A percentile compares a stretch with the other conserved stretches of the same genome.
phyloP scores from a whole-genome alignment of 1,140 invertebrate genomes.

The Littorina saxatilis region DNA sequence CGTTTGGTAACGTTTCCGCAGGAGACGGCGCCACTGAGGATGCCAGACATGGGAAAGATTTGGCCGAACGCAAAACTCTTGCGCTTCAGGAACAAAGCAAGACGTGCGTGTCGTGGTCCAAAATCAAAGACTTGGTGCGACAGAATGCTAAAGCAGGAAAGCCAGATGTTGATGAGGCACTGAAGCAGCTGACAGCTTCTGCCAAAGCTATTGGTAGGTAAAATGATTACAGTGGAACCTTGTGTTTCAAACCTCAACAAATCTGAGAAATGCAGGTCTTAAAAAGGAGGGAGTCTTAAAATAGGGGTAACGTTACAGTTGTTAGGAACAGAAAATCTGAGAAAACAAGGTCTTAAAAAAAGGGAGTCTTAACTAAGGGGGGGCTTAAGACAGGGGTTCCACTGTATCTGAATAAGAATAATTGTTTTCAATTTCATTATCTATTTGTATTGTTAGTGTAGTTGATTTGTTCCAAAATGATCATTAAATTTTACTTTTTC shows the following conservation, averaged over 20 bases:
- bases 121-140: slow-evolving; percentile 46
- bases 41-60: slow-evolving; percentile 40
- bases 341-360: no score
- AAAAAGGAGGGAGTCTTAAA: no score
- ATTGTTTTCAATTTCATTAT: neutral
- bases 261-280: no score
- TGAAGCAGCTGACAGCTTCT: slow-evolving; percentile 60
- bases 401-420: no score
- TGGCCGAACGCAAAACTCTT: slow-evolving; percentile 56
- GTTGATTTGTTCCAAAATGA: no score
- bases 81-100: slow-evolving; percentile 57
- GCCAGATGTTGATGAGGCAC: slow-evolving; percentile 47
- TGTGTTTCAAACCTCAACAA: neutral
- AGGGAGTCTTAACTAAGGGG: neutral
- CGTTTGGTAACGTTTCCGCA: slow-evolving; percentile 59
- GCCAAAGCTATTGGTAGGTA: slow-evolving; percentile 63
- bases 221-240: neutral
- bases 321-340: no score
- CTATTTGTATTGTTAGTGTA: no score
- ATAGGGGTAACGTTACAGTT: no score
- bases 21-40: slow-evolving; percentile 24
- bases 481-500: no score
- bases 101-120: slow-evolving; percentile 61
- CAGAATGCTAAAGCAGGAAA: slow-evolving; percentile 48
- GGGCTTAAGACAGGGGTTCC: neutral